Evolutionary conservation across 2,888 invertebrate species (phyloP).

Genomic region (Cinara cedri): DNA sequence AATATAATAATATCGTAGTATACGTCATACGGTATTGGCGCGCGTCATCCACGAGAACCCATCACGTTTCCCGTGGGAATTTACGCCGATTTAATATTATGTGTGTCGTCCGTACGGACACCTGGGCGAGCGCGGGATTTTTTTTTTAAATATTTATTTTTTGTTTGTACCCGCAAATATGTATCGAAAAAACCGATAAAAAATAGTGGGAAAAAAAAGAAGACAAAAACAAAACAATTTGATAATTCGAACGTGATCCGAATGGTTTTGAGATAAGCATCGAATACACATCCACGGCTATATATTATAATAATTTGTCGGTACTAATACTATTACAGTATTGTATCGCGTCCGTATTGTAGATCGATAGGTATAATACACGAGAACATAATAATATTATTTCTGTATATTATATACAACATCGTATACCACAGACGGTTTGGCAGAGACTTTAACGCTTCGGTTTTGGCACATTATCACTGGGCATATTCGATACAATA

Average conservation of each 20-base stretch:
- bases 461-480: conserved; percentile 48
- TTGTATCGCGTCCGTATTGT: not conserved
- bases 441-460: conserved; percentile 54
- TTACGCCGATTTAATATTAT: no score
- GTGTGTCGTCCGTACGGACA: no score
- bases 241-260: conserved; percentile 49
- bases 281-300: no score
- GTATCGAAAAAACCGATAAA: conserved; percentile 38
- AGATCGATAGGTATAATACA: conserved; percentile 16
- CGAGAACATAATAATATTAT: not conserved
- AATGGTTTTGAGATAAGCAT: conserved; percentile 41
- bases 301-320: no score
- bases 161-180: not conserved
- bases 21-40: no score
- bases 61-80: conserved; percentile 47
- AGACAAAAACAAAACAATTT: conserved; percentile 12
- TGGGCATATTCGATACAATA: not conserved
- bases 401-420: not conserved
- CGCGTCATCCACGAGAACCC: no score
- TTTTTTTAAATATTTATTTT: no score
- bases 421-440: conserved; percentile 23
- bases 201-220: conserved; percentile 5
- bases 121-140: no score
- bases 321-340: no score
- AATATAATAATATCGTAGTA: no score